A percentile compares a stretch with the other conserved stretches of the same genome.
Conservation (phyloP, 1,140 invertebrate genomes). For the Euglossa dilemma region DNA sequence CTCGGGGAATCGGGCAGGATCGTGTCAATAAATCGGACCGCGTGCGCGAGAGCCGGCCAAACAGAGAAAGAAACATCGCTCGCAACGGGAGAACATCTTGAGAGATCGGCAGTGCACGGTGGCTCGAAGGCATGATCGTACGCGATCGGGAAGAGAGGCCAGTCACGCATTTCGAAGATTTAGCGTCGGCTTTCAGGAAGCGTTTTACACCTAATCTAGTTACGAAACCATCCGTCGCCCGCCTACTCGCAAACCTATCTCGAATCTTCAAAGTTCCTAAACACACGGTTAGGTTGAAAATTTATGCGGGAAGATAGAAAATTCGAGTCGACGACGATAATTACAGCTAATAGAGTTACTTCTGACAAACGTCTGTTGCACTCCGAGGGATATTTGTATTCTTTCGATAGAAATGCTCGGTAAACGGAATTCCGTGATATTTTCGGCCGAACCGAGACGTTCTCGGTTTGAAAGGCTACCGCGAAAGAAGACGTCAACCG, state of each 20-base stretch:
- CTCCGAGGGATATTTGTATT: too few relatives aligned
- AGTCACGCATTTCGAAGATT: conserved; percentile 49
- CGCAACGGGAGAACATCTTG: conserved; percentile 12
- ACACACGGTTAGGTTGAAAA: too few relatives aligned
- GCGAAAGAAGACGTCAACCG: background rate
- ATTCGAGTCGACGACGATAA: too few relatives aligned
- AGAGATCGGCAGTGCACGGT: conserved; percentile 21
- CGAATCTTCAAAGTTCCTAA: too few relatives aligned
- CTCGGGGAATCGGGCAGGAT: conserved; percentile 30
- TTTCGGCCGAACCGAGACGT: too few relatives aligned
- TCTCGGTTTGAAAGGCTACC: too few relatives aligned
- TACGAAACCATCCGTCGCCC: conserved; percentile 10
- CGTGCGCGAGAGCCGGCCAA: conserved; percentile 31
- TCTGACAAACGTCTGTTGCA: too few relatives aligned
- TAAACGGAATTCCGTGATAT: too few relatives aligned
- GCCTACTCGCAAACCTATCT: too few relatives aligned
- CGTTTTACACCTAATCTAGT: conserved; percentile 39
- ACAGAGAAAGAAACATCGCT: background rate
- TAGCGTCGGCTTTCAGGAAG: conserved; percentile 24
- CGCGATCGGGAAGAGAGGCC: conserved; percentile 30
- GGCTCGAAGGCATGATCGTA: conserved; percentile 39
- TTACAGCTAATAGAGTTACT: too few relatives aligned
- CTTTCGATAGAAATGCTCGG: too few relatives aligned
- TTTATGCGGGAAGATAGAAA: too few relatives aligned
- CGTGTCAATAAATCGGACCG: conserved; percentile 54